Evolutionary conservation across 2,888 invertebrate genomes (phyloP), one percentile per base, ranked within the genome.

Genomic region (Drosophila kambysellisi): DNA sequence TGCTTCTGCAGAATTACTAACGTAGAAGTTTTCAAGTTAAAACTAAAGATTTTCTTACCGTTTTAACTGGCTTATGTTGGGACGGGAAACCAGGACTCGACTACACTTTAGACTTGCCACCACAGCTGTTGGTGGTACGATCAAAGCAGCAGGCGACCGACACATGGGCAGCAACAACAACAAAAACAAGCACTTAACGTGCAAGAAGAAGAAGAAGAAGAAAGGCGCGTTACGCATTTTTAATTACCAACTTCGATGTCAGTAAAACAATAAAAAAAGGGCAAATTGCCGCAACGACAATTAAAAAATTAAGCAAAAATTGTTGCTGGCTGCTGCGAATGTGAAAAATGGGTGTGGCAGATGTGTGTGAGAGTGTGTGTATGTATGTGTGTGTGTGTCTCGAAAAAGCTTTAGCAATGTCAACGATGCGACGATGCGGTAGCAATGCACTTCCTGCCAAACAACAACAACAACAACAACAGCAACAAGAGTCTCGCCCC

Each of bases 151-250:
- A 64, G 63, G 70, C 71, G 46, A 62, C 58, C 48, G 54, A 41
- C 65, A 53, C 50, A 70, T 39, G 61, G 33, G 11, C 52, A 53
- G 5, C 32, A 48, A 11, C 41, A 50, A 8, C 50, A 48, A 33
- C 50, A 64, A 52, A 60, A 63, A 69, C 17, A 39, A 41, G 48
- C 43, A 56, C 61, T 72, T 51, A 51, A 52, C 59, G 64, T 43
- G 51, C 17, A 72, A 75, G 77, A 39, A 1, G 46, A 25, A 25
- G 46, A 25, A 74, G 63, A 76, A 78, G 80, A 80, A 84, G 73
- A 85, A 81, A 86, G 74, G 54, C 75, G 82, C 77, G 71, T 82
- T 89, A 90, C 90, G 88, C 87, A 91, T 86, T 90, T 86, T 91
- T 89, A 91, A 90, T 90, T 83, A 74, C 78, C 77, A 75, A 65